Evolutionary conservation across 2,888 invertebrate species (phyloP), one percentile per base, ranked within the genome.

Genomic region (Ornithoptera priamus): DNA sequence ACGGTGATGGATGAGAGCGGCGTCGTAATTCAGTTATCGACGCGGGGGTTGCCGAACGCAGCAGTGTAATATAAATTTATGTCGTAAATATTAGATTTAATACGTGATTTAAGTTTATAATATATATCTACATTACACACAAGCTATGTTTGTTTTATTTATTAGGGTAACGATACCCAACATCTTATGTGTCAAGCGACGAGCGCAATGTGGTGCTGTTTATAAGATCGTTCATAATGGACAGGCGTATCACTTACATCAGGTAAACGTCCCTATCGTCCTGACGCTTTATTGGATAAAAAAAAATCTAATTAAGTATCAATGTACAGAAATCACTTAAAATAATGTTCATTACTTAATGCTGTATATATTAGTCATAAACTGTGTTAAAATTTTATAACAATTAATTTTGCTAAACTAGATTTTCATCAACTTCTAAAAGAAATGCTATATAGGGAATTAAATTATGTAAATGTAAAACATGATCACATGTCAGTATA

Each of bases 11-110:
- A 90, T 89, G 86, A 76, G 75, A 80, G 79, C 76, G 80, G 72
- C 77, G 73, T 77, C 81, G 81, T 88, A 88, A 89, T 88, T 89
- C 90, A 88, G 88, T 90, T 88, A 90, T 85, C 85, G 80, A 75
- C 83, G 82, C 76, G 72, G 64, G 71, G 72, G 60, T 64, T 68
- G 70, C 68, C 70, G 46, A 71, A 71, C 73, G 72, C 71, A 22
- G 71, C 69, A 69, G 50, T 73, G 70, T 72, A 70, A 67, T 56
- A 71, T 67, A 67, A 62, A 65, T 50, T 42, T 61, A 50, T 46
- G 24, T 56, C 42, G 22, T 42, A 66, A 20, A 59, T 42, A 20
- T 66, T 46, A 58, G 50, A 65, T 59, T 59, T 39, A 46, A 30
- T 65, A 30, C n/a, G 17, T 18, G 12, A 17, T 20, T 18, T 10